phyloP scores from a whole-genome alignment of 2,888 invertebrate genomes.

The Megaustenia siamemsis region DNA sequence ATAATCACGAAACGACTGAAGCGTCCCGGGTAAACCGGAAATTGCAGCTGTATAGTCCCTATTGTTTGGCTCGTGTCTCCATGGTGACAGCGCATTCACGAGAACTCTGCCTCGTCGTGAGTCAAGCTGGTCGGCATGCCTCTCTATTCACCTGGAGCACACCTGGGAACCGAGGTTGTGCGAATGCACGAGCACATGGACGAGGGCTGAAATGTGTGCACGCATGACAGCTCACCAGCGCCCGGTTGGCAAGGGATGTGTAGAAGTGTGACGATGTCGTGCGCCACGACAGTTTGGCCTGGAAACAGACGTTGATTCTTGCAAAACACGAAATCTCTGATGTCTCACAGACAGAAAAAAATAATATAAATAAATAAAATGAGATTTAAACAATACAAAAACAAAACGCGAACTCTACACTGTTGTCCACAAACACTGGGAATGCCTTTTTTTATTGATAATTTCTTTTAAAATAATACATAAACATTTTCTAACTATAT shows the following conservation, averaged over 20 bases:
- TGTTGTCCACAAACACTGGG: too few relatives aligned
- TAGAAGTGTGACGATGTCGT: neutral
- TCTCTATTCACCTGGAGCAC: conserved; percentile 14
- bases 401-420: too few relatives aligned
- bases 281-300: neutral
- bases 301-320: neutral
- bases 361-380: too few relatives aligned
- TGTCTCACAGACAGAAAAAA: too few relatives aligned
- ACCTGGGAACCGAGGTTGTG: conserved; percentile 15
- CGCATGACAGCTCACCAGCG: neutral
- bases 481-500: too few relatives aligned
- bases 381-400: too few relatives aligned
- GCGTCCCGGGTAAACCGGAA: conserved; percentile 20
- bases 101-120: conserved; percentile 16
- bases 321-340: too few relatives aligned
- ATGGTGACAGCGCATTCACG: conserved; percentile 36
- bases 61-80: conserved; percentile 32
- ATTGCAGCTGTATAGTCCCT: conserved; percentile 28
- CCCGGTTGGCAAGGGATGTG: neutral
- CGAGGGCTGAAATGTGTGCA: neutral
- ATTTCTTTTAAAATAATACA: too few relatives aligned
- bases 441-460: too few relatives aligned
- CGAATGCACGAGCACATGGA: neutral
- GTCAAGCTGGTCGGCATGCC: conserved; percentile 9
- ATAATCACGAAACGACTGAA: neutral